Conservation (phyloP, 2,797 vertebrate genomes). For the Ptychadena robeensis region DNA sequence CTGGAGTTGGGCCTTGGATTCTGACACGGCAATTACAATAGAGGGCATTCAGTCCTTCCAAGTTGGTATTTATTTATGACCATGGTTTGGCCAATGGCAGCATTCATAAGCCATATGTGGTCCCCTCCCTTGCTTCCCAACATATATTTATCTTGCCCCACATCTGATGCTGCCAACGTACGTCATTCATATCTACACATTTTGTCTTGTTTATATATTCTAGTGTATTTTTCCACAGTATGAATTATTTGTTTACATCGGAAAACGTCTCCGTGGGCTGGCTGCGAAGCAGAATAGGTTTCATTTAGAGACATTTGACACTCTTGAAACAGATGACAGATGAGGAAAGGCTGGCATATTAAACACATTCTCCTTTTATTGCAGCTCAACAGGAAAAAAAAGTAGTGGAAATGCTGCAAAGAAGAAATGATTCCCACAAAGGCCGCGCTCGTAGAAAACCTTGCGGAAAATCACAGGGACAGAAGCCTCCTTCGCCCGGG, state of each 20-base stretch:
- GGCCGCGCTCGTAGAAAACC: neutral
- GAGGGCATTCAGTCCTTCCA: too few species aligned
- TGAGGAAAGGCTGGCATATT: conserved; percentile 65
- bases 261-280: conserved; percentile 38
- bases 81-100: too few species aligned
- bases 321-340: conserved; percentile 67
- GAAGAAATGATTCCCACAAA: conserved; percentile 9
- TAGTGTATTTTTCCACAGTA: conserved; percentile 22
- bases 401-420: conserved; percentile 1
- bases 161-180: conserved; percentile 62
- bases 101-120: too few species aligned
- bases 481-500: conserved; percentile 2
- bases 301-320: conserved; percentile 65
- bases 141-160: conserved; percentile 55
- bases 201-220: neutral
- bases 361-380: conserved; percentile 66
- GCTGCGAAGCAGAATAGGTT: conserved; percentile 52
- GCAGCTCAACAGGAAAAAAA: conserved; percentile 42
- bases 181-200: conserved; percentile 54
- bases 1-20: too few species aligned
- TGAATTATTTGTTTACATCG: conserved; percentile 64
- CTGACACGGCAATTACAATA: too few species aligned
- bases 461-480: conserved; percentile 29
- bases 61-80: neutral
- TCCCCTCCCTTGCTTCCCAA: conserved; percentile 23